Conservation (phyloP, 1,140 invertebrate genomes). For the Bradysia coprophila region DNA sequence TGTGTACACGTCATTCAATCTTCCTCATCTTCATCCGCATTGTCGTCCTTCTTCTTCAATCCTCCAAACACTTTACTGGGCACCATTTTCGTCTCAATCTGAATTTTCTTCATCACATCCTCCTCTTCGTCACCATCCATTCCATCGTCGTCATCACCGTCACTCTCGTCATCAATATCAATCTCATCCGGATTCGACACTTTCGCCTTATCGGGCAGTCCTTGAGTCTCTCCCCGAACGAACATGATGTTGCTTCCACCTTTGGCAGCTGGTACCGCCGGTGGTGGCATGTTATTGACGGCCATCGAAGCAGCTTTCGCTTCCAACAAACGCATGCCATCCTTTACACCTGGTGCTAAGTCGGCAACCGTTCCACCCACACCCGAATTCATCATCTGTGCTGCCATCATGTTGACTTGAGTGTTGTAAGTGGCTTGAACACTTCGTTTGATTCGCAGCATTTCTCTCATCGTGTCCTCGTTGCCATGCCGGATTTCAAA, state of each 20-base stretch:
- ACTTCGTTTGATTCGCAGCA: constrained; percentile 94
- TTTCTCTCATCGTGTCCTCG: constrained; percentile 98
- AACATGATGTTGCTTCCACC: constrained; percentile 55
- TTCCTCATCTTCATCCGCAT: too few species aligned
- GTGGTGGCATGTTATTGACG: constrained; percentile 12
- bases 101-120: constrained; percentile 35
- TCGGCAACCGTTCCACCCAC: constrained; percentile 42
- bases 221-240: constrained; percentile 71
- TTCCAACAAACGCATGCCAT: constrained; percentile 77
- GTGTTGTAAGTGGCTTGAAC: constrained; percentile 95
- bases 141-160: constrained; percentile 48
- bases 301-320: constrained; percentile 56
- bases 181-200: constrained; percentile 90
- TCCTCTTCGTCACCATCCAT: constrained; percentile 36
- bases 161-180: constrained; percentile 68
- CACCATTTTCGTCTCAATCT: constrained; percentile 60
- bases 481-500: constrained; percentile 99
- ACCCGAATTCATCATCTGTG: constrained; percentile 77
- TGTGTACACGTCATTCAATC: too few species aligned
- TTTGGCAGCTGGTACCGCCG: constrained; percentile 19
- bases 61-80: constrained; percentile 77
- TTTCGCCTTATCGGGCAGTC: constrained; percentile 44
- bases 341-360: constrained; percentile 46
- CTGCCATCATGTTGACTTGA: constrained; percentile 95
- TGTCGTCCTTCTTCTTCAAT: constrained; percentile 22